Conservation (phyloP, 2,113 vertebrate species). For the Vulpes lagopus region DNA sequence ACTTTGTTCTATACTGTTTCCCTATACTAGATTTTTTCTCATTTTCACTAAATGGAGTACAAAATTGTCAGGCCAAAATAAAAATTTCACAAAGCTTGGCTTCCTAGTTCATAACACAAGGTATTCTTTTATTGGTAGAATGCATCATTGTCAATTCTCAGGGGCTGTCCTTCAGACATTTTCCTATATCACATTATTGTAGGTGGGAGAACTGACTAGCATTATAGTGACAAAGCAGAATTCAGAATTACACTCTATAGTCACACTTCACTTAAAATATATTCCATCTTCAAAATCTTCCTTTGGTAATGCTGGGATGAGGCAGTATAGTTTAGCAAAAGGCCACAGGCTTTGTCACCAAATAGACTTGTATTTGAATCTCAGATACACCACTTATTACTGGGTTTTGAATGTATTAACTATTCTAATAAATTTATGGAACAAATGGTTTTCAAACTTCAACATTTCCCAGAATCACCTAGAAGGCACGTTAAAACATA, state of each 20-base stretch:
- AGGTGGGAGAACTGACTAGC: background rate
- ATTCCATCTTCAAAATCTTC: background rate
- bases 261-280: constrained; percentile 14
- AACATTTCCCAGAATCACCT: background rate
- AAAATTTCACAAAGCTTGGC: constrained; percentile 17
- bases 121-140: background rate
- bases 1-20: background rate
- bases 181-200: background rate
- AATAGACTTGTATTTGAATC: background rate
- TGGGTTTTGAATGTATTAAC: background rate
- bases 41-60: background rate
- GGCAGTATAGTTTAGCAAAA: background rate
- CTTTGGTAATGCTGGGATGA: background rate
- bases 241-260: background rate
- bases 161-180: background rate
- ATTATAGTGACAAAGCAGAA: background rate
- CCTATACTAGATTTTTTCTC: background rate
- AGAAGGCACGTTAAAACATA: background rate
- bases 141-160: background rate
- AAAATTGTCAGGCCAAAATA: background rate
- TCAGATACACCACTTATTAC: background rate
- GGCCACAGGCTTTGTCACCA: background rate
- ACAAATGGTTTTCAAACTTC: background rate
- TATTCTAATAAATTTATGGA: background rate
- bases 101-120: background rate